Evolutionary conservation across 2,888 invertebrate genomes (phyloP).

Genomic region (Platerodrilus igneus): DNA sequence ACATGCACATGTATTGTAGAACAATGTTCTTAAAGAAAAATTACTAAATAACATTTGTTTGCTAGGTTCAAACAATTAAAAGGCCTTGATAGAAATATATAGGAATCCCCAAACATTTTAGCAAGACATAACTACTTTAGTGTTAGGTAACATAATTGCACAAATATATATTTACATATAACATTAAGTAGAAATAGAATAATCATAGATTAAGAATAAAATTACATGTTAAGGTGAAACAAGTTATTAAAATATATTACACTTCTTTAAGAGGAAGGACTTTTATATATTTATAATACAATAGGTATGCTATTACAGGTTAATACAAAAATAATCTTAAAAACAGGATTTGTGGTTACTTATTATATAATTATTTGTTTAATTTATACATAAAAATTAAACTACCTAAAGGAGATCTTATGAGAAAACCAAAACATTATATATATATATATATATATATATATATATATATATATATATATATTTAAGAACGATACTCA

Average conservation of each 20-base stretch:
- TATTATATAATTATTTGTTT: too few relatives aligned
- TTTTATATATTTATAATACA: slow-evolving; percentile 30
- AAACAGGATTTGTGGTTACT: too few relatives aligned
- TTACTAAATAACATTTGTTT: too few relatives aligned
- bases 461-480: too few relatives aligned
- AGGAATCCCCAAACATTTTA: not conserved
- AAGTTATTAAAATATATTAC: slow-evolving; percentile 37
- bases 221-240: slow-evolving; percentile 34
- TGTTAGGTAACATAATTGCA: slow-evolving; percentile 22
- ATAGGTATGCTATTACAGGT: slow-evolving; percentile 24
- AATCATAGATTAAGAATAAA: slow-evolving; percentile 46
- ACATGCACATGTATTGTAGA: too few relatives aligned
- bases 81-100: too few relatives aligned
- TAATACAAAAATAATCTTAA: slow-evolving; percentile 18
- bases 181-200: slow-evolving; percentile 42
- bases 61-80: too few relatives aligned
- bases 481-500: slow-evolving; percentile 22
- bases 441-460: too few relatives aligned
- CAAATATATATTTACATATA: slow-evolving; percentile 36
- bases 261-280: slow-evolving; percentile 29
- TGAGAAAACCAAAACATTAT: slow-evolving; percentile 20
- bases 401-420: slow-evolving; percentile 17
- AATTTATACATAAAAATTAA: slow-evolving; percentile 22
- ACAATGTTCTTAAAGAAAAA: too few relatives aligned
- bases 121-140: slow-evolving; percentile 7